Percentiles rank a stretch among this genome's conserved stretches.
Evolutionary conservation across 2,113 vertebrate genomes (phyloP).

Genomic region (Cheilinus undulatus): DNA sequence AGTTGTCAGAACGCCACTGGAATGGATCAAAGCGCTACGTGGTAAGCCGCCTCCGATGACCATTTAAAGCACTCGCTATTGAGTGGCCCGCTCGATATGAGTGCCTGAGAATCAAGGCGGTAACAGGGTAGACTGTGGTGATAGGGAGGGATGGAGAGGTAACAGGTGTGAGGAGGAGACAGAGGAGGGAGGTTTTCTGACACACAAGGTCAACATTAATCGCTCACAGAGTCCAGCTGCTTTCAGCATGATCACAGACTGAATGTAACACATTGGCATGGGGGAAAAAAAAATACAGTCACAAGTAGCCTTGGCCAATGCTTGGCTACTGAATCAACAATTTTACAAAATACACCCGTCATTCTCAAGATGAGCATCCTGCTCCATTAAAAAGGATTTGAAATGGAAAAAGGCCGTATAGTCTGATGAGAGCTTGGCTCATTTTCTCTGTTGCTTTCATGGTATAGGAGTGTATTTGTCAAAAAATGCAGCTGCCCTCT

Average conservation of each 20-base stretch:
- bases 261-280: too few species aligned
- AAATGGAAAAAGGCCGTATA: too few species aligned
- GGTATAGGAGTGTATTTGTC: too few species aligned
- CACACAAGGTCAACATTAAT: conserved; percentile 10
- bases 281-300: too few species aligned
- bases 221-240: neutral
- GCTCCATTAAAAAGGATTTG: neutral
- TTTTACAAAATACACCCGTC: too few species aligned
- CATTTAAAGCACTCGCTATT: conserved; percentile 38
- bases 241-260: neutral
- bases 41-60: conserved; percentile 44
- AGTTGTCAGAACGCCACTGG: conserved; percentile 33
- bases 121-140: neutral
- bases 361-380: too few species aligned
- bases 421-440: too few species aligned
- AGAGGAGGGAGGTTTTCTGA: conserved; percentile 8
- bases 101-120: conserved; percentile 38
- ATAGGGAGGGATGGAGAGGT: neutral
- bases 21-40: conserved; percentile 42
- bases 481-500: too few species aligned
- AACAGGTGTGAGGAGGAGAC: conserved; percentile 5
- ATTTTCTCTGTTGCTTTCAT: too few species aligned
- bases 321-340: too few species aligned
- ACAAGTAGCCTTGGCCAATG: too few species aligned
- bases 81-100: conserved; percentile 24